Evolutionary conservation across 2,113 vertebrate species (phyloP), one percentile per base, ranked within the genome.

Genomic region (Connochaetes taurinus): DNA sequence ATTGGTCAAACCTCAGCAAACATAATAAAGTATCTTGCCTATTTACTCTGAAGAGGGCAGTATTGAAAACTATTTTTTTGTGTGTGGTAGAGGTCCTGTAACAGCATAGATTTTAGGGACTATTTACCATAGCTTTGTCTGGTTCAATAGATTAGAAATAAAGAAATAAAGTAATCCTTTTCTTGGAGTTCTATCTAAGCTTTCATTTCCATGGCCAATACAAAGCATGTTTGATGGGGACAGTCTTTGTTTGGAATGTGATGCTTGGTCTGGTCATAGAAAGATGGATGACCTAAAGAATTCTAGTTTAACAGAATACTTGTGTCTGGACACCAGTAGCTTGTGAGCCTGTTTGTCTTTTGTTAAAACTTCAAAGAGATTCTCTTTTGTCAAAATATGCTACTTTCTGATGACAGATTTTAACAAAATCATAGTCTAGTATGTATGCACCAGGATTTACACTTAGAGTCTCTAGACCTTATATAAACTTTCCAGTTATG

Each of bases 131-230:
- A 92, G 91, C 27, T 64, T 82, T 97, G 81, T 94, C 40, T 21
- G 96, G 87, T 96, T 97, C 89, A 60, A 40, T 94, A 92, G 97
- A 92, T 87, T 31, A 90, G 71, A 97, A 95, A 91, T 91, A 78
- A 81, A 96, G 62, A 95, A 96, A 98, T 95, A 91, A 87, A 96
- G 87, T 83, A 71, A 36, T 53, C 52, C 76, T 97, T 97, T 95
- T 97, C 86, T 94, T 82, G 31, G 40, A 96, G 40, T 93, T 97
- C 88, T 95, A 50, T 92, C 71, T 93, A 94, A 88, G 52, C 6
- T 90, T 97, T 85, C 67, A 81, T 95, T 85, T 88, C 78, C 62
- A 47, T 57, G 29, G 50, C 19, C 17, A 78, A 36, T 81, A 95
- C 62, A 97, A 95, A 92, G 50, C 43, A 43, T 86, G 57, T 52